Evolutionary conservation across 2,113 vertebrate species (phyloP).

Genomic region (Takifugu flavidus): DNA sequence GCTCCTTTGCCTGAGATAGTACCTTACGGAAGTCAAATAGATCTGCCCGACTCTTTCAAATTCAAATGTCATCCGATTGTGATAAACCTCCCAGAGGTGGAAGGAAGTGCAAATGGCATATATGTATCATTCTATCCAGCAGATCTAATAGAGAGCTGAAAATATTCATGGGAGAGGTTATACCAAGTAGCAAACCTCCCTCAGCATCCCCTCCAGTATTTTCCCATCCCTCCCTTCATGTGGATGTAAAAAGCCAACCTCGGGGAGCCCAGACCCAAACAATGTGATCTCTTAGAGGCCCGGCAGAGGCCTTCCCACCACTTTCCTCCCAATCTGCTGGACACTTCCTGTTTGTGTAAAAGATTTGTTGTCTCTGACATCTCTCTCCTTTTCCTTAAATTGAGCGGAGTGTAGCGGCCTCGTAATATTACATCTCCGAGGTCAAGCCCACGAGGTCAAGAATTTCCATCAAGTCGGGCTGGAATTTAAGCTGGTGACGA

Average conservation of each 20-base stretch:
- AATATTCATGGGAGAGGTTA: conserved; percentile 61
- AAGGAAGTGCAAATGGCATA: conserved; percentile 21
- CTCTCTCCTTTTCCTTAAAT: conserved; percentile 44
- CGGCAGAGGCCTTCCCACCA: conserved; percentile 43
- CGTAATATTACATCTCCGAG: conserved; percentile 32
- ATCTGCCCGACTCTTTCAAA: conserved; percentile 25
- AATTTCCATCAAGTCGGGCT: conserved; percentile 52
- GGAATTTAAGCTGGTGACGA: conserved; percentile 15
- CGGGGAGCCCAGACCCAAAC: conserved; percentile 57
- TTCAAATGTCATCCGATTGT: conserved; percentile 27
- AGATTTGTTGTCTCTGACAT: conserved; percentile 62
- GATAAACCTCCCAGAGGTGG: conserved; percentile 28
- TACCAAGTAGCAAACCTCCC: conserved; percentile 37
- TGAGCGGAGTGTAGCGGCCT: conserved; percentile 27
- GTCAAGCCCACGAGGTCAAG: conserved; percentile 26
- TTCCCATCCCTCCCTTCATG: conserved; percentile 59
- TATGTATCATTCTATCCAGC: conserved; percentile 8
- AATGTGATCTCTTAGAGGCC: conserved; percentile 49
- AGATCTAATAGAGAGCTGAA: conserved; percentile 37
- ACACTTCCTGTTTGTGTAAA: conserved; percentile 70
- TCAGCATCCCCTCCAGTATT: conserved; percentile 12
- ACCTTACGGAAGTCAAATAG: conserved; percentile 20
- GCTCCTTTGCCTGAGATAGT: conserved; percentile 21
- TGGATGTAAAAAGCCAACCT: conserved; percentile 54
- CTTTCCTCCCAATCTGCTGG: conserved; percentile 39